These are phyloP conservation scores for Equus quagga DNA, from an alignment of 2,113 vertebrate genomes.

Conservation along the genomic window DNA sequence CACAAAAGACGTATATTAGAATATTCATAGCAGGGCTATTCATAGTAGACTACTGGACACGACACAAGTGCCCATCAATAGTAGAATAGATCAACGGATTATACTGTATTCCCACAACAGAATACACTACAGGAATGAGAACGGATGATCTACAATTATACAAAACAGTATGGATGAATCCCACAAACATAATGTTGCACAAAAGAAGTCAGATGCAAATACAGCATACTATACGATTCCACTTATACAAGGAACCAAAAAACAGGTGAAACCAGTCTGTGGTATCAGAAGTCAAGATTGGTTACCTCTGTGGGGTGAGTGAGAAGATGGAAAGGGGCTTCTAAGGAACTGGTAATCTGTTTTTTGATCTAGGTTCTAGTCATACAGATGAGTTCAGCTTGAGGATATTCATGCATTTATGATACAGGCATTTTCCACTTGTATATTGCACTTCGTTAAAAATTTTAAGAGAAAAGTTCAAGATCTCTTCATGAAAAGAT, in stretches of 20 bases:
- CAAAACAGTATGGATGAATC: not conserved
- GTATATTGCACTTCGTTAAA: not conserved
- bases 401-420: not conserved
- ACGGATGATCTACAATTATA: not conserved
- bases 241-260: not conserved
- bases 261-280: not conserved
- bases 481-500: not conserved
- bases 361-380: not conserved
- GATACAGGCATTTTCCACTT: not conserved
- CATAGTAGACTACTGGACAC: not conserved
- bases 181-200: not conserved
- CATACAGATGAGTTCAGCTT: not conserved
- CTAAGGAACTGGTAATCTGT: not conserved
- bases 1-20: not conserved
- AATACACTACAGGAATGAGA: not conserved
- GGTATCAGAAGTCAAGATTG: not conserved
- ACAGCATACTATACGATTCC: not conserved
- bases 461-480: not conserved
- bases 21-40: not conserved
- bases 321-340: not conserved
- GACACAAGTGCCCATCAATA: not conserved
- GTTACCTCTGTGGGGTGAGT: not conserved
- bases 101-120: not conserved
- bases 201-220: not conserved
- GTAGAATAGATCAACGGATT: not conserved